Conservation (phyloP, 2,797 vertebrate genomes). For the Sebastes steindachneri region DNA sequence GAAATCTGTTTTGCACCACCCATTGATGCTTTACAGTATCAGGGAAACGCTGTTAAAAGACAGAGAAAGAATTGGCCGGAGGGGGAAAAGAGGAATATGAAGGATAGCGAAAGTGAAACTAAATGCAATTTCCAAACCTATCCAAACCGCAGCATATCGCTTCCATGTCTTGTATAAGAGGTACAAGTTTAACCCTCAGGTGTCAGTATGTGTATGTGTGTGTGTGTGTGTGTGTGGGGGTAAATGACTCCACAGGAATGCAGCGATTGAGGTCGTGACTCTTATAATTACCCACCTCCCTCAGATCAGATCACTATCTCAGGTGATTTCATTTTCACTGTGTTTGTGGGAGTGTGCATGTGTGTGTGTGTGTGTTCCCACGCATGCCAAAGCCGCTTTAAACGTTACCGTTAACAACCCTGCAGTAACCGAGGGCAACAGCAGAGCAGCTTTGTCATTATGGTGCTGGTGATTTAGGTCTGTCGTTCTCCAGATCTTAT, state of each 20-base stretch:
- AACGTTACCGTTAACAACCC: slow-evolving; percentile 45
- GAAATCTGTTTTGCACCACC: not conserved
- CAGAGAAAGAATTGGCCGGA: not conserved
- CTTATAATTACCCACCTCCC: slow-evolving; percentile 45
- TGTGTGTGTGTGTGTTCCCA: not conserved
- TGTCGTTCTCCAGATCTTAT: slow-evolving; percentile 57
- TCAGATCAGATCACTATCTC: slow-evolving; percentile 53
- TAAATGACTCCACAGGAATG: slow-evolving; percentile 50
- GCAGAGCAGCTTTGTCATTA: slow-evolving; percentile 42
- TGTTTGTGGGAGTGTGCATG: not conserved
- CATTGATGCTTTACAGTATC: not conserved
- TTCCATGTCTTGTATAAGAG: not conserved
- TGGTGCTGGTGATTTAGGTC: slow-evolving; percentile 62
- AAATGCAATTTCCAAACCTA: not conserved
- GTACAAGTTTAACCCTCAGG: slow-evolving; percentile 26
- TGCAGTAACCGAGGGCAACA: slow-evolving; percentile 56
- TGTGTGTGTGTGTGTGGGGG: not conserved
- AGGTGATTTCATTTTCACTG: slow-evolving; percentile 33
- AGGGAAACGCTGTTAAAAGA: not conserved
- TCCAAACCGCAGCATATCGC: slow-evolving; percentile 24
- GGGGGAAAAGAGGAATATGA: not conserved
- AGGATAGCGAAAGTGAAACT: not conserved
- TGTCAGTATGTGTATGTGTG: not conserved
- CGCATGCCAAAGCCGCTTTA: not conserved
- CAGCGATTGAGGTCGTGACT: slow-evolving; percentile 30